These are phyloP conservation scores for Pseudopleuronectes americanus DNA, from an alignment of 2,797 vertebrate genomes.

Conservation along the genomic window DNA sequence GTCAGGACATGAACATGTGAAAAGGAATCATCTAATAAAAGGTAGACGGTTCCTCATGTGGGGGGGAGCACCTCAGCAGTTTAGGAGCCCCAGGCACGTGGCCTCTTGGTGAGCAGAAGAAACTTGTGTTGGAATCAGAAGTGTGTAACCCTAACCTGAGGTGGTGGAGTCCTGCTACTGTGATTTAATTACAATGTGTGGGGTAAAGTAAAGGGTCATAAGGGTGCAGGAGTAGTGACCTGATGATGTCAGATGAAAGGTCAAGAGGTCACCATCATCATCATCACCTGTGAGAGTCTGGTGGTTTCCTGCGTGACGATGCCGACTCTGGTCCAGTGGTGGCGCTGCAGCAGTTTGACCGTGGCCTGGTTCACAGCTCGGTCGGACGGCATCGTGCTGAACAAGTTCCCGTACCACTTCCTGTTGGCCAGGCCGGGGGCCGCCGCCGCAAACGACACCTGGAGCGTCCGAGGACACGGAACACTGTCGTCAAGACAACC, in stretches of 20 bases:
- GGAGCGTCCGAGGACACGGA: conserved; percentile 34
- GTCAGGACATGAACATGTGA: too few relatives aligned
- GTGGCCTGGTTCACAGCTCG: conserved; percentile 88
- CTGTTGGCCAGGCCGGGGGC: conserved; percentile 87
- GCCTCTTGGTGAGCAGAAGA: too few relatives aligned
- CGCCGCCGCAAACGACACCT: conserved; percentile 91
- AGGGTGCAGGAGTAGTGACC: neutral
- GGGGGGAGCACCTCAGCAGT: too few relatives aligned
- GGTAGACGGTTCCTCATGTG: too few relatives aligned
- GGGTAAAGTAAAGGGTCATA: too few relatives aligned
- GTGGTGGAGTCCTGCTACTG: too few relatives aligned
- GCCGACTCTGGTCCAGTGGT: conserved; percentile 89
- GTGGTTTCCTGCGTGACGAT: conserved; percentile 86
- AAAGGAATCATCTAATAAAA: too few relatives aligned
- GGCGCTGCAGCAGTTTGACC: conserved; percentile 88
- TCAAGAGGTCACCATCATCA: neutral
- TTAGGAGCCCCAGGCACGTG: too few relatives aligned
- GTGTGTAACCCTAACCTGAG: too few relatives aligned
- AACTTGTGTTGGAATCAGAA: too few relatives aligned
- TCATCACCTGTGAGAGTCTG: conserved; percentile 86
- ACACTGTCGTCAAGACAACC: too few relatives aligned
- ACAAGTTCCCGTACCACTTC: conserved; percentile 90
- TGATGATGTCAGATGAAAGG: neutral
- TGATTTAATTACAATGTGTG: too few relatives aligned
- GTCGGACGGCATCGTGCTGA: conserved; percentile 90